Evolutionary conservation across 2,797 vertebrate genomes (phyloP).

Genomic region (Hemibagrus guttatus): DNA sequence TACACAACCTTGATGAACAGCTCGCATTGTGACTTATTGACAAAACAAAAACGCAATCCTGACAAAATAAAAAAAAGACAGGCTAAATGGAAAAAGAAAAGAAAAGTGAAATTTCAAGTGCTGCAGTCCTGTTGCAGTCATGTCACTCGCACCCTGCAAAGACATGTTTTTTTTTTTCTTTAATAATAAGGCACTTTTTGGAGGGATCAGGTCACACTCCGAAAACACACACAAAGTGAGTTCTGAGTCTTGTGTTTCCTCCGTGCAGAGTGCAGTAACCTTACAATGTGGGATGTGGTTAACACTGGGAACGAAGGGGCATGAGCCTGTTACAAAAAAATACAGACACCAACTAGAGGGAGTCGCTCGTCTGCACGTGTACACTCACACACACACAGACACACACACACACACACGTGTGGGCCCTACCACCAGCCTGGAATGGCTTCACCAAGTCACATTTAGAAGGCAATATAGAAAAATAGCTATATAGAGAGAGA

Average conservation of each 20-base stretch:
- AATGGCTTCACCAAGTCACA: conserved; percentile 88
- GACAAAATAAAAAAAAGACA: conserved; percentile 27
- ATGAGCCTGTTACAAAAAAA: conserved; percentile 65
- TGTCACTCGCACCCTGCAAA: conserved; percentile 66
- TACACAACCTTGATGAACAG: conserved; percentile 7
- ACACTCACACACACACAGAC: neutral
- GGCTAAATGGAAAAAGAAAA: conserved; percentile 36
- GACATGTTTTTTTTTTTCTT: conserved; percentile 74
- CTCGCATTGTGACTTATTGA: conserved; percentile 3
- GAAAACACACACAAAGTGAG: conserved; percentile 69
- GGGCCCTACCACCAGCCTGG: conserved; percentile 83
- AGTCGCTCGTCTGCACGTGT: conserved; percentile 49
- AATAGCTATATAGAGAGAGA: conserved; percentile 70
- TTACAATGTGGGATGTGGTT: conserved; percentile 77
- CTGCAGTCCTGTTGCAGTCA: conserved; percentile 88
- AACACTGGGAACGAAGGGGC: conserved; percentile 47
- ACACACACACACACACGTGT: conserved; percentile 54
- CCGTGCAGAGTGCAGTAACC: conserved; percentile 84
- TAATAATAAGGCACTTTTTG: conserved; percentile 89
- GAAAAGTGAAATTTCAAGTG: conserved; percentile 85
- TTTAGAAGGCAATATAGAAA: conserved; percentile 93
- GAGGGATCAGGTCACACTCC: conserved; percentile 84
- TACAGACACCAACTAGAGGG: conserved; percentile 75
- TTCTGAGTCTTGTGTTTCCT: conserved; percentile 69
- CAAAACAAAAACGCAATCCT: conserved; percentile 37